phyloP scores from a whole-genome alignment of 2,888 invertebrate genomes.

The Lasioglossum villosulum region DNA sequence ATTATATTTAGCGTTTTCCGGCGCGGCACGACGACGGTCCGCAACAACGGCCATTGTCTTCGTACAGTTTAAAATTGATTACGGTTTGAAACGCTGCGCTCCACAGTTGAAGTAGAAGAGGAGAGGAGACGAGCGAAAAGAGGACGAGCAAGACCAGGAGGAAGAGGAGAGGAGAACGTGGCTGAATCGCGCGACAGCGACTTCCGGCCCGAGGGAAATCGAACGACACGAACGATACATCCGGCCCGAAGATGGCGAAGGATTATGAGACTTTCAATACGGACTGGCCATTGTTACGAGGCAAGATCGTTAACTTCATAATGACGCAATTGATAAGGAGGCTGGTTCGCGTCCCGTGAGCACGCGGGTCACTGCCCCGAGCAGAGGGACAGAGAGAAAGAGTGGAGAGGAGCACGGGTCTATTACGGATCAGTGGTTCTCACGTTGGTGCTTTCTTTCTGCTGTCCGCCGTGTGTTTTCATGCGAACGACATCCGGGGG shows the following conservation, averaged over 20 bases:
- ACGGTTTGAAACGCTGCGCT: constrained; percentile 51
- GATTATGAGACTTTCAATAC: constrained; percentile 74
- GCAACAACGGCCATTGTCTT: constrained; percentile 53
- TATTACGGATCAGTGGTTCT: constrained; percentile 66
- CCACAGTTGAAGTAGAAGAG: background rate
- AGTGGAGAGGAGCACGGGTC: constrained; percentile 44
- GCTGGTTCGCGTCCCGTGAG: constrained; percentile 64
- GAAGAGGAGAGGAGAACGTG: background rate
- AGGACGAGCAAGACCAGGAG: background rate
- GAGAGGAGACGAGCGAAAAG: background rate
- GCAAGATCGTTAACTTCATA: constrained; percentile 79
- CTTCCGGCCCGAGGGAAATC: constrained; percentile 71
- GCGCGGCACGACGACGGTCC: background rate
- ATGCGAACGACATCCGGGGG: constrained; percentile 7
- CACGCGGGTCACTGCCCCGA: constrained; percentile 66
- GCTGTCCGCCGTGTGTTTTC: background rate
- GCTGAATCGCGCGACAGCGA: constrained; percentile 61
- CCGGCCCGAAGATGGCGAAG: constrained; percentile 64
- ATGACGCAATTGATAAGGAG: constrained; percentile 78
- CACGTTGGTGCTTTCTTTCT: constrained; percentile 44
- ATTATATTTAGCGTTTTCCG: constrained; percentile 31
- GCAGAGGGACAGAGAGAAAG: constrained; percentile 16
- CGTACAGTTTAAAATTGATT: constrained; percentile 66
- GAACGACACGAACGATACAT: constrained; percentile 69
- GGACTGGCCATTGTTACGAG: constrained; percentile 70